These are phyloP conservation scores for Pycnomerus fuliginosus DNA, from an alignment of 2,888 invertebrate species.

Conservation along the genomic window DNA sequence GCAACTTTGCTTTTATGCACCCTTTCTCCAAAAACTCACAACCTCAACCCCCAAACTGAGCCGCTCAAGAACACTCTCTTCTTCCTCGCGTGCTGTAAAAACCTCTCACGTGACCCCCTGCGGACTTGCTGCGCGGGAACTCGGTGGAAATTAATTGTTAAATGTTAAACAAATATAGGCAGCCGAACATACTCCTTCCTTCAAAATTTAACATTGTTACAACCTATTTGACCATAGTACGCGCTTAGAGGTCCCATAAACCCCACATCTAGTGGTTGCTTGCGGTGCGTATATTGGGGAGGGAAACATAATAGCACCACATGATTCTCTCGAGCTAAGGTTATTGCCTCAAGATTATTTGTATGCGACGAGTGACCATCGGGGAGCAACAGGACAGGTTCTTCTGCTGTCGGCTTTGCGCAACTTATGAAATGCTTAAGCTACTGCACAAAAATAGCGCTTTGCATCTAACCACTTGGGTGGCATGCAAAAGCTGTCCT, in stretches of 20 bases:
- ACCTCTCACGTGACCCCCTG: no score
- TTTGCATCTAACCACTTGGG: constrained; percentile 39
- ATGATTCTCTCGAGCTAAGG: constrained; percentile 39
- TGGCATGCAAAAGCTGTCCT: constrained; percentile 31
- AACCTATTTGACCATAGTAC: constrained; percentile 42
- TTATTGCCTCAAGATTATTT: constrained; percentile 27
- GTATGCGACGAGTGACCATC: constrained; percentile 22
- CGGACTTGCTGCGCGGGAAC: no score
- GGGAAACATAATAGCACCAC: constrained; percentile 41
- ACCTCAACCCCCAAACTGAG: no score
- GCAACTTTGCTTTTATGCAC: no score
- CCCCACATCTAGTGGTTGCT: constrained; percentile 35
- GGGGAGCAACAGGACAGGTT: constrained; percentile 29
- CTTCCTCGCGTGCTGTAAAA: no score
- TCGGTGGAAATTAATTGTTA: no score
- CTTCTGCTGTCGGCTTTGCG: constrained; percentile 21
- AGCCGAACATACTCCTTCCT: no score
- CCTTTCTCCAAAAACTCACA: no score
- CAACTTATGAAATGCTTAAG: constrained; percentile 34
- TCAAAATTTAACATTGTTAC: no score
- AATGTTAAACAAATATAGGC: no score
- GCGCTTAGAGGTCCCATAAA: constrained; percentile 45
- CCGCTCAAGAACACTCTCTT: no score
- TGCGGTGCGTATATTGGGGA: constrained; percentile 40
- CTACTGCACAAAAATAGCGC: constrained; percentile 39